phyloP scores from a whole-genome alignment of 2,113 vertebrate species.

The Galemys pyrenaicus region DNA sequence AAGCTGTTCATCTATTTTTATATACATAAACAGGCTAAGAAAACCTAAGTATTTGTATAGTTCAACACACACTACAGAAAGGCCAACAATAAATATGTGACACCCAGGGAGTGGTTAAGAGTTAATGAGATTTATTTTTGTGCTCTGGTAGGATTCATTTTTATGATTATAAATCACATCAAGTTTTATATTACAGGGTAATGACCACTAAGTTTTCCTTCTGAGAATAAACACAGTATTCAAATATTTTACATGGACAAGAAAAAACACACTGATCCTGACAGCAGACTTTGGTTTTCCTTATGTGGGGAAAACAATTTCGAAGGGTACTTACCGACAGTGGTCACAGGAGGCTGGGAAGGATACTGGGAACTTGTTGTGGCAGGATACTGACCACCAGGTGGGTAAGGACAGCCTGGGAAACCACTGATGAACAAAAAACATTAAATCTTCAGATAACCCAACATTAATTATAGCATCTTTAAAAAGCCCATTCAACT shows the following conservation, averaged over 20 bases:
- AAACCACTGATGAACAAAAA: conserved; percentile 87
- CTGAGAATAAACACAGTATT: conserved; percentile 13
- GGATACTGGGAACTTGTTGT: conserved; percentile 91
- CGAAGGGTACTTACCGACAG: conserved; percentile 91
- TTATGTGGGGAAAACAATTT: conserved; percentile 24
- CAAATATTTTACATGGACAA: conserved; percentile 19
- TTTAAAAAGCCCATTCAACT: background rate
- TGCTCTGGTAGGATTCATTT: background rate
- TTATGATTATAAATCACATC: conserved; percentile 31
- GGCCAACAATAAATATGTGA: conserved; percentile 5
- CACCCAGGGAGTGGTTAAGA: background rate
- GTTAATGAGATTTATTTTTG: background rate
- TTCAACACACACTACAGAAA: background rate
- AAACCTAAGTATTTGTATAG: background rate
- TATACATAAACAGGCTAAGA: background rate
- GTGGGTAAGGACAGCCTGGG: conserved; percentile 91
- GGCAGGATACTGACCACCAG: conserved; percentile 91
- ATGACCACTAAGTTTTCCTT: background rate
- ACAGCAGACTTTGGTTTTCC: background rate
- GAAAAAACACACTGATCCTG: background rate
- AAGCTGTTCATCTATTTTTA: background rate
- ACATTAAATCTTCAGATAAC: conserved; percentile 16
- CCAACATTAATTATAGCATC: background rate
- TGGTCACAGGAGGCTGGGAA: conserved; percentile 91
- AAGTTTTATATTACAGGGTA: background rate